A percentile compares a stretch with the other conserved stretches of the same genome.
Evolutionary conservation across 2,113 vertebrate species (phyloP).

Genomic region (Xyrauchen texanus): DNA sequence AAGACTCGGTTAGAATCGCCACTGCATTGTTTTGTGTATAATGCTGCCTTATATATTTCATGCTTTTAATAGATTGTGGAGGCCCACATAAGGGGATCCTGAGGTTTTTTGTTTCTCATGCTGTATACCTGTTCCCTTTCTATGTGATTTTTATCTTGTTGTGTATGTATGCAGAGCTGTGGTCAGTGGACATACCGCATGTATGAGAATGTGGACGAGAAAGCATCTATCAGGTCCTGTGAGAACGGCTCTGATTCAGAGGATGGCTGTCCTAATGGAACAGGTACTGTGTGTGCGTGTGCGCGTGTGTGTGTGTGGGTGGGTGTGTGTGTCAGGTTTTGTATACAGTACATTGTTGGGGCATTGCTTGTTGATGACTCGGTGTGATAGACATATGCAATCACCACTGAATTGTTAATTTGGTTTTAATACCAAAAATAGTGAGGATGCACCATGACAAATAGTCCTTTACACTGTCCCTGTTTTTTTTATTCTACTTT

Average conservation of each 20-base stretch:
- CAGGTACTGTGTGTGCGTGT: slow-evolving; percentile 60
- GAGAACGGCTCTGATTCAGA: slow-evolving; percentile 70
- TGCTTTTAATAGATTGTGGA: no score
- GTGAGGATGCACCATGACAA: not conserved
- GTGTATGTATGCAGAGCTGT: slow-evolving; percentile 1
- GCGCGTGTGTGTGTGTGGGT: not conserved
- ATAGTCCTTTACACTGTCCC: not conserved
- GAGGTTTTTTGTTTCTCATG: slow-evolving; percentile 32
- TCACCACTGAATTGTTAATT: no score
- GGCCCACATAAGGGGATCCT: no score
- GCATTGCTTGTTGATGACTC: no score
- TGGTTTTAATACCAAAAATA: no score
- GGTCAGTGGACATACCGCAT: slow-evolving; percentile 89
- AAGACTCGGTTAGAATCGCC: slow-evolving; percentile 48
- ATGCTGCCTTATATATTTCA: no score
- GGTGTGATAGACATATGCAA: no score
- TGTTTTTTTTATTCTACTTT: not conserved
- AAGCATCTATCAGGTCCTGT: slow-evolving; percentile 66
- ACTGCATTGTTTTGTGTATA: not conserved
- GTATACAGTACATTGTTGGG: no score
- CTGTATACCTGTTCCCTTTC: slow-evolving; percentile 6
- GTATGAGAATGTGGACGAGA: slow-evolving; percentile 87
- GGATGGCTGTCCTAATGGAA: slow-evolving; percentile 69
- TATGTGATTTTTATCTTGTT: not conserved
- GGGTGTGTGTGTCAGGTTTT: no score